phyloP scores from a whole-genome alignment of 2,113 vertebrate species.

The Zapus hudsonius region DNA sequence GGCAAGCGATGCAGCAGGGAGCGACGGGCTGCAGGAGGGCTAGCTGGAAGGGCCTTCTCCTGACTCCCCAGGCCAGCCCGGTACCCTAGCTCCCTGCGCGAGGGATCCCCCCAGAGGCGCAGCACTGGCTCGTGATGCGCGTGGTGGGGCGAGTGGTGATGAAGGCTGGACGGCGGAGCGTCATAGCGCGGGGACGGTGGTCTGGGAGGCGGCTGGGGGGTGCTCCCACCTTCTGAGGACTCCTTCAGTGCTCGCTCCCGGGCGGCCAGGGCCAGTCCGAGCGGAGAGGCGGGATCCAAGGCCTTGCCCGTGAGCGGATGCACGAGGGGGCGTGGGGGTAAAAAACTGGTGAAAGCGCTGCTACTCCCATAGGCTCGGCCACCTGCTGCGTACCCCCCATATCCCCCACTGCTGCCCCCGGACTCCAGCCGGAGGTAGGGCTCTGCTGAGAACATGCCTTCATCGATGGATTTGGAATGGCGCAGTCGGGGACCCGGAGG shows the following conservation, averaged over 20 bases:
- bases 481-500: constrained; percentile 87
- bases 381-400: constrained; percentile 75
- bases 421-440: constrained; percentile 93
- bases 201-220: constrained; percentile 83
- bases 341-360: constrained; percentile 83
- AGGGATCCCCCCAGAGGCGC: constrained; percentile 82
- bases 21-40: constrained; percentile 73
- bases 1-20: constrained; percentile 81
- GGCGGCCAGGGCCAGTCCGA: constrained; percentile 93
- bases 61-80: constrained; percentile 69
- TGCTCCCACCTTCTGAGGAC: constrained; percentile 86
- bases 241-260: constrained; percentile 93
- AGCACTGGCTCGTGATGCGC: constrained; percentile 83
- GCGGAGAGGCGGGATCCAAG: constrained; percentile 92
- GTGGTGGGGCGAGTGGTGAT: constrained; percentile 83
- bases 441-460: constrained; percentile 94
- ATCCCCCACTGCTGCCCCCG: constrained; percentile 70
- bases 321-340: constrained; percentile 89
- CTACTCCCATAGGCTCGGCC: constrained; percentile 88
- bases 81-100: constrained; percentile 75
- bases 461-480: constrained; percentile 95
- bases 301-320: constrained; percentile 95
- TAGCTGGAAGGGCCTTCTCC: constrained; percentile 68
- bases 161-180: constrained; percentile 83
- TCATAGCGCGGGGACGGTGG: constrained; percentile 84